Conservation (phyloP, 1,140 invertebrate species). For the Aricia agestis region DNA sequence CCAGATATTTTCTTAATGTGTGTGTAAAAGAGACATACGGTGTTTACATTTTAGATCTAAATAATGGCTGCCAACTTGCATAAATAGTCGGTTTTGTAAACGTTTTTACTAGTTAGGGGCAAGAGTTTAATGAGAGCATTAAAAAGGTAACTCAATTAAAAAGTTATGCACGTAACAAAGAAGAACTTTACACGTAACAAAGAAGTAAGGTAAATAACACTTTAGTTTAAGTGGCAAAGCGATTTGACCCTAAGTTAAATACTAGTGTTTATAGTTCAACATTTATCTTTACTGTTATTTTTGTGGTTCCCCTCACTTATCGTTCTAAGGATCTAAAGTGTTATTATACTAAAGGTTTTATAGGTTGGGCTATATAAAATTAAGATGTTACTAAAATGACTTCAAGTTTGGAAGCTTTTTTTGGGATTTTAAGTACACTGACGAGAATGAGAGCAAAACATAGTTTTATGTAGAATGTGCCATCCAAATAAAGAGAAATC, state of each 20-base stretch:
- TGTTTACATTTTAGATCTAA: too few relatives aligned
- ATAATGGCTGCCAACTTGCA: neutral
- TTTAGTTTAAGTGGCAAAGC: neutral
- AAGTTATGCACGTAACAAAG: neutral
- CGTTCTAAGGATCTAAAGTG: neutral
- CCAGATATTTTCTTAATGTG: neutral
- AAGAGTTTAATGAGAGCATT: too few relatives aligned
- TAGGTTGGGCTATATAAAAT: neutral
- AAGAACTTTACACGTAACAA: neutral
- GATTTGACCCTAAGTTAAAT: neutral
- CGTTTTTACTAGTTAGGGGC: neutral
- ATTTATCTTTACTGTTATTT: constrained; percentile 6
- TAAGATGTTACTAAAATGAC: too few relatives aligned
- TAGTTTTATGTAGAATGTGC: too few relatives aligned
- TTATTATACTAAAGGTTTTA: neutral
- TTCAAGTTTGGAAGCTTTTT: too few relatives aligned
- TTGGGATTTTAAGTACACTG: too few relatives aligned
- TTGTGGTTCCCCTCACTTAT: neutral
- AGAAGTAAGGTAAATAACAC: neutral
- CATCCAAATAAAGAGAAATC: too few relatives aligned
- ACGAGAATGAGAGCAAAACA: too few relatives aligned
- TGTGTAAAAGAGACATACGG: neutral
- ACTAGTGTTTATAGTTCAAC: neutral
- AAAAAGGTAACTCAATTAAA: neutral
- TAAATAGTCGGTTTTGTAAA: neutral